Base-by-base conservation (phyloP, 2,113 vertebrate species). In the Mionectes macconnelli region DNA sequence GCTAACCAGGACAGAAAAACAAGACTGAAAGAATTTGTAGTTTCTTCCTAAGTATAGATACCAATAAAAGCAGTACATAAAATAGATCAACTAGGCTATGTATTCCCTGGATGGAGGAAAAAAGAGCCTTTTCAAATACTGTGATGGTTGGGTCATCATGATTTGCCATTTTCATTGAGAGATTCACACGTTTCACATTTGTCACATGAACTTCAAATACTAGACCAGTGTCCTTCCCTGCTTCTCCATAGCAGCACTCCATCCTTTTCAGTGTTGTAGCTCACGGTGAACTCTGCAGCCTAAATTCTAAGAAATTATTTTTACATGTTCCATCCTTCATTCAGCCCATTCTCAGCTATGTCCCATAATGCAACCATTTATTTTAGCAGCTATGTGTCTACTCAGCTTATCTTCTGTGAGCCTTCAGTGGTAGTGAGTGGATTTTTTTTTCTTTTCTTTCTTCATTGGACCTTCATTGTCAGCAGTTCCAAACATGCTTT, bases 181-280 rank as follows among this genome's bases (percentile, higher is more conserved):
- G 7, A 40, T 35, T 90, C 57, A 59, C 10, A 10, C 13, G 20
- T 49, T 90, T 14, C 4, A 5, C 27, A 8, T 64, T 73, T 80
- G 16, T 17, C 56, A 64, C 0, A 0, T n/a, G 11, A 25, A 30
- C 24, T 84, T 74, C 37, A 74, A 21, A 45, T 53, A 28, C 5
- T 28, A 53, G 24, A 28, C 49, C 50, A 33, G 5, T 53, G 31
- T 24, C 50, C 74, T 93, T 53, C 33, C 15, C 39, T 47, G 12
- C 21, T 63, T 74, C 19, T 75, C 39, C 8, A 2, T 22, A 50
- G 39, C 20, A 89, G 20, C 35, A 18, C 31, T 64, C 27, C 55
- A 14, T 28, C 57, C 19, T 72, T 91, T 76, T 53, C 47, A 68
- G 6, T 39, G 42, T 28, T 22, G 25, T 55, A 53, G 37, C 33